Evolutionary conservation across 2,888 invertebrate species (phyloP).

Genomic region (Leucania comma): DNA sequence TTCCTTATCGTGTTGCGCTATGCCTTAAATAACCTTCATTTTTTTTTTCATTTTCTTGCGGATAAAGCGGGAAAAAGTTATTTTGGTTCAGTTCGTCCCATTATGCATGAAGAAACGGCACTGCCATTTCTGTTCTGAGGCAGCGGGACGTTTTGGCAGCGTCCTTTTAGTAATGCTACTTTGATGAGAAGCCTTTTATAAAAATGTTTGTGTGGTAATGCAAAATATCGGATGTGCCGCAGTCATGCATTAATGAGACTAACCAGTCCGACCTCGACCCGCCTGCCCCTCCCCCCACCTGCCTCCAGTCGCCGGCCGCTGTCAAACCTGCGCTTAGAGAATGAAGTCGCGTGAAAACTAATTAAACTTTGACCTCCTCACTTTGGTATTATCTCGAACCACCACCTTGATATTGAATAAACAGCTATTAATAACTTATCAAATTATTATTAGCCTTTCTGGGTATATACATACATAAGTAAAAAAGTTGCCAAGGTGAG

Average conservation of each 20-base stretch:
- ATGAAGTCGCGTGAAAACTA: slow-evolving; percentile 81
- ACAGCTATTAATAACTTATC: slow-evolving; percentile 53
- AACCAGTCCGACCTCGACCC: slow-evolving; percentile 82
- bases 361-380: slow-evolving; percentile 82
- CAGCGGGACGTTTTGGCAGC: slow-evolving; percentile 39
- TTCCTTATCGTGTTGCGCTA: slow-evolving; percentile 22
- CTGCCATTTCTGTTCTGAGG: slow-evolving; percentile 36
- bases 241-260: slow-evolving; percentile 75
- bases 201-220: slow-evolving; percentile 42
- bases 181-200: slow-evolving; percentile 46
- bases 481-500: slow-evolving; percentile 57
- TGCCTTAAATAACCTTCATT: slow-evolving; percentile 28
- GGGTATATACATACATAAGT: slow-evolving; percentile 48
- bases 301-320: slow-evolving; percentile 42
- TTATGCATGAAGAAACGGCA: slow-evolving; percentile 51
- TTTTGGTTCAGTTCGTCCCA: slow-evolving; percentile 43
- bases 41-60: slow-evolving; percentile 33
- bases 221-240: slow-evolving; percentile 51
- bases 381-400: slow-evolving; percentile 61
- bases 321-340: slow-evolving; percentile 73
- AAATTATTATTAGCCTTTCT: slow-evolving; percentile 49
- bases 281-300: neutral
- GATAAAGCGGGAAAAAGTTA: slow-evolving; percentile 41
- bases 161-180: slow-evolving; percentile 48
- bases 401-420: slow-evolving; percentile 61